Percentiles rank a stretch among this genome's conserved stretches.
Evolutionary conservation across 2,797 vertebrate species (phyloP).

Genomic region (Phalloptychus januarius): DNA sequence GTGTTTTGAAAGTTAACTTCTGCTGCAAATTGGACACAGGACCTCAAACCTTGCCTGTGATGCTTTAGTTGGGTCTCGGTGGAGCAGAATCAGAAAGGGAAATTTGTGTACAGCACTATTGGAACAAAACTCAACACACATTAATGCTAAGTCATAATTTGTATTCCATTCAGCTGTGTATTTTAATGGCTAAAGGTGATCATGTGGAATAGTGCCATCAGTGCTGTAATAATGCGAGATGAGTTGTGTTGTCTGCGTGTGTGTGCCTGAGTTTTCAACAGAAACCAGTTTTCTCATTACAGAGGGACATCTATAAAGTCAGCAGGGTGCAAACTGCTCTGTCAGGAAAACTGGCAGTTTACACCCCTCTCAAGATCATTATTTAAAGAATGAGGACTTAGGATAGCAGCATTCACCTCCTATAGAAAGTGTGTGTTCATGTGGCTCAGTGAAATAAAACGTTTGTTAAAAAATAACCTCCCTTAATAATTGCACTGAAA

Average conservation of each 20-base stretch:
- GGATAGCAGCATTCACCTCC: background rate
- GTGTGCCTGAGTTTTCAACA: constrained; percentile 20
- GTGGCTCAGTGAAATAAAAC: background rate
- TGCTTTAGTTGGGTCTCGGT: background rate
- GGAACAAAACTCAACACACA: constrained; percentile 18
- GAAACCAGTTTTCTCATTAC: constrained; percentile 37
- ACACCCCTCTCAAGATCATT: constrained; percentile 1
- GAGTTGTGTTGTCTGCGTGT: constrained; percentile 2
- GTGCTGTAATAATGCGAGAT: constrained; percentile 38
- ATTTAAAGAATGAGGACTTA: constrained; percentile 13
- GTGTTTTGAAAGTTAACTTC: constrained; percentile 4
- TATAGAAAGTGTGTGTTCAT: background rate
- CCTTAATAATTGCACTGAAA: too few relatives aligned
- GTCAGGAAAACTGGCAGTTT: constrained; percentile 32
- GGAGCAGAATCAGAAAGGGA: constrained; percentile 15
- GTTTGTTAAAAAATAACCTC: background rate
- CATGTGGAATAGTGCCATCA: constrained; percentile 37
- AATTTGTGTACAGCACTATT: constrained; percentile 5
- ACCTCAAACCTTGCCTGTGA: background rate
- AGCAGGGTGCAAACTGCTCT: constrained; percentile 27
- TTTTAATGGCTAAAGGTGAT: constrained; percentile 44
- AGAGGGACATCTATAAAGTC: constrained; percentile 28
- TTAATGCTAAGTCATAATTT: constrained; percentile 34
- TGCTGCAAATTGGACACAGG: background rate
- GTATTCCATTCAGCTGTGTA: constrained; percentile 34